Evolutionary conservation across 2,113 vertebrate genomes (phyloP).

Genomic region (Panurus biarmicus): DNA sequence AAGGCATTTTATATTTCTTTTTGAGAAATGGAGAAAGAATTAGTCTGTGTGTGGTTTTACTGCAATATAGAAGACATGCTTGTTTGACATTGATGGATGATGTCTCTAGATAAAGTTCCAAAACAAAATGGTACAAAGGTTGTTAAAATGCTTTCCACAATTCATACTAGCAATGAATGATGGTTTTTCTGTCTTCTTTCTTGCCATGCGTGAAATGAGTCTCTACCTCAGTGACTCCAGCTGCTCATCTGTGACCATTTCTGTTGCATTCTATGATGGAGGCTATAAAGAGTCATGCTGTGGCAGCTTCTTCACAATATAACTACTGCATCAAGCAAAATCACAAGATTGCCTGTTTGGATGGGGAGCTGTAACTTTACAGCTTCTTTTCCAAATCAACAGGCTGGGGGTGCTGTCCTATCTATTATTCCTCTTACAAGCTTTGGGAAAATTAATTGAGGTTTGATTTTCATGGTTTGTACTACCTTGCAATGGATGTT

Average conservation of each 20-base stretch:
- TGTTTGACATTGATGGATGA: neutral
- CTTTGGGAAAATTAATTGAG: neutral
- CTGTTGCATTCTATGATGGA: neutral
- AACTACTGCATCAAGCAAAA: neutral
- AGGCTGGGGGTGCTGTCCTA: neutral
- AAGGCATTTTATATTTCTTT: neutral
- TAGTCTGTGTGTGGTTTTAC: neutral
- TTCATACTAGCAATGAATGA: neutral
- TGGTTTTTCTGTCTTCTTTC: constrained; percentile 7
- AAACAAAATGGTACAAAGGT: neutral
- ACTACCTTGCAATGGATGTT: neutral
- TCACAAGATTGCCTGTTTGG: neutral
- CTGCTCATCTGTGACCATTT: neutral
- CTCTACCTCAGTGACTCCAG: neutral
- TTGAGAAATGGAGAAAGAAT: neutral
- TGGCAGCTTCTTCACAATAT: neutral
- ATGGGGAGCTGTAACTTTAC: neutral
- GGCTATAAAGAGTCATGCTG: neutral
- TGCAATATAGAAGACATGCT: neutral
- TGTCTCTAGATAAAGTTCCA: neutral
- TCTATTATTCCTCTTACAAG: neutral
- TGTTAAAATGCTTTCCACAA: constrained; percentile 16
- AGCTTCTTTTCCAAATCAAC: neutral
- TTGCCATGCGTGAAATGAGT: constrained; percentile 34
- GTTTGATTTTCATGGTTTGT: neutral